Base-by-base conservation (phyloP, 1,140 invertebrate species). In the Oncopeltus fasciatus region DNA sequence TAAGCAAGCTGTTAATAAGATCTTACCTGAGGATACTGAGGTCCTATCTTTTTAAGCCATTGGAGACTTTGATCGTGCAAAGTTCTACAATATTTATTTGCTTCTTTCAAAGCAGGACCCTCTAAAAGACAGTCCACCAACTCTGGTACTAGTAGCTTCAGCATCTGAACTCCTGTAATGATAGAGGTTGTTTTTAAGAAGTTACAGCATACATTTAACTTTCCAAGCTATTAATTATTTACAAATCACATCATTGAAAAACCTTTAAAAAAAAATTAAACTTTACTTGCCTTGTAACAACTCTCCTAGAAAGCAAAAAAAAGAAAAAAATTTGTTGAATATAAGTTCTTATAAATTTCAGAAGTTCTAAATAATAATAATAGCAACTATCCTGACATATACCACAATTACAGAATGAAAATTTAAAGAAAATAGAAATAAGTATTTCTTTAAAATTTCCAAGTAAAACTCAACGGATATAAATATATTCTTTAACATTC, bases 31-130 rank as follows among this genome's bases (percentile, higher is more conserved):
- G 90, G 89, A 77, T 92, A 89, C 72, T 88, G 88, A 1, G 91
- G 89, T 29, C 92, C 93, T 70, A 95, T 87, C 72, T 87, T 87
- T 74, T 90, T 92, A 14, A 98, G 78, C 81, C 86, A 88, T 67
- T 91, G 83, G 64, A 95, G 79, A 65, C 88, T 87, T 68, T 88
- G 83, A 63, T 95, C 89, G 74, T 95, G 92, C 18, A 96, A 76
- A 58, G 79, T 76, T 21, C 80, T 74, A 51, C 79, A 78, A 69
- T 82, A 81, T 68, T 85, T 79, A 57, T 81, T 80, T 38, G 82
- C 77, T 28, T 78, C 75, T 56, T 78, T 73, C 28, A 86, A 70
- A 66, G 80, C 80, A 58, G 80, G 78, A 12, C 78, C 79, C 66
- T 90, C 86, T 61, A 87, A 75, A 59, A 97, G 75, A 71, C 86